Conservation (phyloP, 2,113 vertebrate species). For the Anoplopoma fimbria region DNA sequence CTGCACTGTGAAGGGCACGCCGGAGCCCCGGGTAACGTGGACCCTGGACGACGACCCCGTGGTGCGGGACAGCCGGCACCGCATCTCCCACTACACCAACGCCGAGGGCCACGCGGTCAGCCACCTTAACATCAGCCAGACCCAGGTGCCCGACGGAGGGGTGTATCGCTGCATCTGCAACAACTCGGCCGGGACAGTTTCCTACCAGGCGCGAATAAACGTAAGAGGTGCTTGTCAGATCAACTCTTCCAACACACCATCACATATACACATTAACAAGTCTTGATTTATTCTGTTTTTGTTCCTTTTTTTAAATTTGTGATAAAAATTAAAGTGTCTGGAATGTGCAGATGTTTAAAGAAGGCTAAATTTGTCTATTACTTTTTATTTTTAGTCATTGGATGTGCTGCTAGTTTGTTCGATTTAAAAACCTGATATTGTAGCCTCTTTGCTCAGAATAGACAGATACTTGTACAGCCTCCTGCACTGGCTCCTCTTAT, state of each 20-base stretch:
- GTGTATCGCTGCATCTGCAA: constrained; percentile 98
- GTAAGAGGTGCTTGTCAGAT: constrained; percentile 99
- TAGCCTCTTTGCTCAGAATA: not conserved
- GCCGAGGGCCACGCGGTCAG: constrained; percentile 93
- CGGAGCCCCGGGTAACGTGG: constrained; percentile 93
- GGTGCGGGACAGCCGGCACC: constrained; percentile 91
- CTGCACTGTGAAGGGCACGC: constrained; percentile 96
- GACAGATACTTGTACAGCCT: not conserved
- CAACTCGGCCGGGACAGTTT: constrained; percentile 98
- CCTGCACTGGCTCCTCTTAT: constrained; percentile 10
- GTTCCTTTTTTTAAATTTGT: no score
- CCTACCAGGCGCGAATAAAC: constrained; percentile 99
- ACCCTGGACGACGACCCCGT: constrained; percentile 95
- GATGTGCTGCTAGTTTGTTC: not conserved
- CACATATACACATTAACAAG: constrained; percentile 82
- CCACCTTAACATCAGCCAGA: constrained; percentile 97
- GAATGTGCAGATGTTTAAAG: constrained; percentile 21
- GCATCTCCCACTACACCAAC: constrained; percentile 93
- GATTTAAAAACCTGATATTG: not conserved
- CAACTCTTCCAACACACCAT: constrained; percentile 94
- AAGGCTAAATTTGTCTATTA: constrained; percentile 27
- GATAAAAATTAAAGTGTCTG: not conserved
- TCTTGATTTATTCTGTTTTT: constrained; percentile 79
- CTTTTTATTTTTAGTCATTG: not conserved
- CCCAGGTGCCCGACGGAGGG: constrained; percentile 95